Conservation (phyloP, 2,797 vertebrate species). For the Huso huso region DNA sequence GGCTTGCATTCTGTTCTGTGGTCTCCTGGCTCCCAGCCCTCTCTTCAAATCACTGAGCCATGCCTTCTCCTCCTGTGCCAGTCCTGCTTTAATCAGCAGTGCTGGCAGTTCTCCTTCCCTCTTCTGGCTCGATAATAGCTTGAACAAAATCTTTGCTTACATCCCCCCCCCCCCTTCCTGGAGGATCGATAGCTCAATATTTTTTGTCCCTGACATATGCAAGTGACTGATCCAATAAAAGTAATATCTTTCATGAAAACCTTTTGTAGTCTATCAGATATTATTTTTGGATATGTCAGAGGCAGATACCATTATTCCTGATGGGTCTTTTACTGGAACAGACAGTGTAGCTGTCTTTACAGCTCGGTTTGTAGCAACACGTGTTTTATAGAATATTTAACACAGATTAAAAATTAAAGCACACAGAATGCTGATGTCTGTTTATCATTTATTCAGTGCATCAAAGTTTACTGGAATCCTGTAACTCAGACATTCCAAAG, state of each 20-base stretch:
- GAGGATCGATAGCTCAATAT: constrained; percentile 39
- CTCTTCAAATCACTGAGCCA: no score
- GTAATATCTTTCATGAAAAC: constrained; percentile 13
- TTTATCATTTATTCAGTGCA: constrained; percentile 10
- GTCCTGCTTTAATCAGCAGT: no score
- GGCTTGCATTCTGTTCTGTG: no score
- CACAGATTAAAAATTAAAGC: constrained; percentile 13
- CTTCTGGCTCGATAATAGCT: constrained; percentile 9
- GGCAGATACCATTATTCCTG: constrained; percentile 10
- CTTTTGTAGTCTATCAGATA: constrained; percentile 12
- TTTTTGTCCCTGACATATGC: constrained; percentile 41
- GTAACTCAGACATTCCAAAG: no score
- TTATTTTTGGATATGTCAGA: neutral
- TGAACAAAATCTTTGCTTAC: constrained; percentile 12
- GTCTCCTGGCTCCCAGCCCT: no score
- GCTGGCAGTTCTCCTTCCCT: neutral
- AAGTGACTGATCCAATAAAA: constrained; percentile 42
- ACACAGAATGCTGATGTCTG: constrained; percentile 2
- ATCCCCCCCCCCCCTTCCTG: constrained; percentile 7
- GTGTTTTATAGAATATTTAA: neutral
- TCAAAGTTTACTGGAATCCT: constrained; percentile 10
- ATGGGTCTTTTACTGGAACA: constrained; percentile 9
- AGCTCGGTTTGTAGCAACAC: neutral
- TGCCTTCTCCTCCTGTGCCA: no score
- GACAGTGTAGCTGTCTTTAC: constrained; percentile 4